phyloP scores from a whole-genome alignment of 2,797 vertebrate genomes.

The Clamator glandarius region DNA sequence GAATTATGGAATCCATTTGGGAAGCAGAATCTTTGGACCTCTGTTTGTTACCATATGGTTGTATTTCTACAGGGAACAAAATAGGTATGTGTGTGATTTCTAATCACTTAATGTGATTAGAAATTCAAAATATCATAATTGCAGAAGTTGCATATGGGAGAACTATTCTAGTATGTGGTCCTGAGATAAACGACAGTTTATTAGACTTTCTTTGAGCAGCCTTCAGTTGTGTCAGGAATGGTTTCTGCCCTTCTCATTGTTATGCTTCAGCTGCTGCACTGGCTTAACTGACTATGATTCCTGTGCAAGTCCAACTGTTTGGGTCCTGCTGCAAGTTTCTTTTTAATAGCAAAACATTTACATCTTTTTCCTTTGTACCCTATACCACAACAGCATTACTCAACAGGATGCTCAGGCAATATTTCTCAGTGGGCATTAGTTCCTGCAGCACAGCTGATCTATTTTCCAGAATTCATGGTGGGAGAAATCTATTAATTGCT shows the following conservation, averaged over 20 bases:
- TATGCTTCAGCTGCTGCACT: neutral
- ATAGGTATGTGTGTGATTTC: slow-evolving; percentile 82
- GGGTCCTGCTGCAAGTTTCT: neutral
- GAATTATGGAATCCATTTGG: slow-evolving; percentile 99
- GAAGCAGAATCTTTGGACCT: slow-evolving; percentile 95
- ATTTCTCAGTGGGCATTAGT: neutral
- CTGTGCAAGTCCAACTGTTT: neutral
- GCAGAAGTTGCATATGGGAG: neutral
- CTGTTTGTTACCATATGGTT: slow-evolving; percentile 93
- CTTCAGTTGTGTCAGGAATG: neutral
- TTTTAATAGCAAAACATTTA: neutral
- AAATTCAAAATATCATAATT: neutral
- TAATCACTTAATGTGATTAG: neutral
- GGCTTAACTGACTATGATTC: neutral
- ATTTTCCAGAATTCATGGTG: neutral
- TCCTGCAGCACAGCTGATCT: neutral
- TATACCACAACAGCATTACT: neutral
- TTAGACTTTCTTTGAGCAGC: neutral
- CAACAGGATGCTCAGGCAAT: neutral
- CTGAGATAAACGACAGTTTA: neutral
- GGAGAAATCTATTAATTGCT: neutral
- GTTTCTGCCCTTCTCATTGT: neutral
- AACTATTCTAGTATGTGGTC: neutral
- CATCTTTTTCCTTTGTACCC: neutral
- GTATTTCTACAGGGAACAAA: slow-evolving; percentile 98